These are phyloP conservation scores for Hyles lineata DNA, from an alignment of 2,888 invertebrate species.

Conservation along the genomic window DNA sequence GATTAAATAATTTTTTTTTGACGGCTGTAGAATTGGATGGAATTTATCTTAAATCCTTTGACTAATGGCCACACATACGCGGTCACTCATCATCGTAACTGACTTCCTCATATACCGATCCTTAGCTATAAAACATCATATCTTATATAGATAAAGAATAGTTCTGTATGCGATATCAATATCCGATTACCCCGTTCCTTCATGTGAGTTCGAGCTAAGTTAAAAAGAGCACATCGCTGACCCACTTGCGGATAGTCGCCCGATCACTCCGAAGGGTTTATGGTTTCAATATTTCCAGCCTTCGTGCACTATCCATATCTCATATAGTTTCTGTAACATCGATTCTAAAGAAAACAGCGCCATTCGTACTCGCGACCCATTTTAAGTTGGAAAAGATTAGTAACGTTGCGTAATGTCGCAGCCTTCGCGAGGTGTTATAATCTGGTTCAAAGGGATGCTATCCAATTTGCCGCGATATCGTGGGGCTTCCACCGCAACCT, in stretches of 20 bases:
- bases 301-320: constrained; percentile 54
- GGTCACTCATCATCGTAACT: no score
- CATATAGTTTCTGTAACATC: constrained; percentile 50
- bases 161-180: no score
- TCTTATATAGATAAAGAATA: no score
- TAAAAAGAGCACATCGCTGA: constrained; percentile 66
- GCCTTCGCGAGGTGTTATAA: constrained; percentile 74
- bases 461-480: constrained; percentile 78
- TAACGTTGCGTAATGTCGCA: constrained; percentile 62
- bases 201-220: constrained; percentile 64
- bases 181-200: constrained; percentile 38
- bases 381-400: constrained; percentile 58
- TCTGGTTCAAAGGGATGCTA: constrained; percentile 73
- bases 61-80: no score
- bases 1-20: no score
- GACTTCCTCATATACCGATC: no score
- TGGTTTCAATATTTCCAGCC: constrained; percentile 77
- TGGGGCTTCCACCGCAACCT: constrained; percentile 77
- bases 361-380: constrained; percentile 56
- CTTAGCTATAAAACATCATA: no score
- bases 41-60: no score
- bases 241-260: constrained; percentile 70
- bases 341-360: constrained; percentile 47
- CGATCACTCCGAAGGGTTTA: constrained; percentile 74
- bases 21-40: no score